Evolutionary conservation across 2,797 vertebrate species (phyloP).

Genomic region (Pteronotus mesoamericanus): DNA sequence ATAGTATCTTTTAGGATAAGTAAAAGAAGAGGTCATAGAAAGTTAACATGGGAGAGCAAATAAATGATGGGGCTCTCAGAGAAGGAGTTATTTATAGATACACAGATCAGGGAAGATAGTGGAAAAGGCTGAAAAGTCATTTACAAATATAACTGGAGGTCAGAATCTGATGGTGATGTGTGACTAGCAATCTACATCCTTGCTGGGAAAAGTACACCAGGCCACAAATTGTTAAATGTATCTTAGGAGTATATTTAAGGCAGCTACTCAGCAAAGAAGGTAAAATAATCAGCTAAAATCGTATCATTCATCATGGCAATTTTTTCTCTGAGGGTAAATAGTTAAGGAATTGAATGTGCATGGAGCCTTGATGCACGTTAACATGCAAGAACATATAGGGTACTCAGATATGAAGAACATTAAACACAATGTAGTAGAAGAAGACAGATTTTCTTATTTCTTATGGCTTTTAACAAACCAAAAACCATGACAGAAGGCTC

Average conservation of each 20-base stretch:
- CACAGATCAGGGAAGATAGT: neutral
- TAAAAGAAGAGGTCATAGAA: slow-evolving; percentile 19
- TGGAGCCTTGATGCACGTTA: neutral
- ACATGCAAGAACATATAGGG: neutral
- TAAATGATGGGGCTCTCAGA: neutral
- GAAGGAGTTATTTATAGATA: slow-evolving; percentile 32
- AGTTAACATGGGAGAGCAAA: slow-evolving; percentile 5
- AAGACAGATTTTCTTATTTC: no score
- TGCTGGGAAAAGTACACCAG: neutral
- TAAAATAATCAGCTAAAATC: slow-evolving; percentile 31
- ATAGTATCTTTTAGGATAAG: neutral
- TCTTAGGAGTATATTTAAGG: slow-evolving; percentile 36
- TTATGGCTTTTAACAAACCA: neutral
- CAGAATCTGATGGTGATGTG: slow-evolving; percentile 43
- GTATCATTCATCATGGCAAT: neutral
- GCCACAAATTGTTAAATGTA: slow-evolving; percentile 34
- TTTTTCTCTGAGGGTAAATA: neutral
- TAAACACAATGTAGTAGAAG: neutral
- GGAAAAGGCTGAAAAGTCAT: slow-evolving; percentile 45
- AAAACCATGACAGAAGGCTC: neutral
- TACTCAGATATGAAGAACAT: slow-evolving; percentile 1
- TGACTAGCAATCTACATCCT: slow-evolving; percentile 22
- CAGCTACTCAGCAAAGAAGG: neutral
- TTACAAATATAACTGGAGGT: slow-evolving; percentile 61
- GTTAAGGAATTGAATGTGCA: neutral